Evolutionary conservation across 1,140 invertebrate species (phyloP).

Genomic region (Drosophila busckii): DNA sequence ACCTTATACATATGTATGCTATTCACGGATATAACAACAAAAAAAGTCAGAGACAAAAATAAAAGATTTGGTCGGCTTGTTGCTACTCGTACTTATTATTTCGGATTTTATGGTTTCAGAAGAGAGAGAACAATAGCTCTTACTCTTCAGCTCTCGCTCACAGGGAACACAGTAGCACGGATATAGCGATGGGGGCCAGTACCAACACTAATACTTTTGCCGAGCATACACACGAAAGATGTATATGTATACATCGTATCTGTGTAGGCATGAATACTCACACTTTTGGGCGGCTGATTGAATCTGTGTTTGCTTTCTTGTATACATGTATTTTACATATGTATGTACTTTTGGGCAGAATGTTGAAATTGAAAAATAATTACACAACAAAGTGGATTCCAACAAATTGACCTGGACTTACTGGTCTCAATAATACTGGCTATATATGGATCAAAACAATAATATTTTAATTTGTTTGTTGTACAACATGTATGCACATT

Average conservation of each 20-base stretch:
- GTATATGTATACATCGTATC: not conserved
- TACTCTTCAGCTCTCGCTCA: conserved; percentile 1
- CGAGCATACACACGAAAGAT: conserved; percentile 13
- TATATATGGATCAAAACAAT: too few species aligned
- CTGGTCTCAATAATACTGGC: not conserved
- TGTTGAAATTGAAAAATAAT: conserved; percentile 13
- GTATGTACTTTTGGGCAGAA: not conserved
- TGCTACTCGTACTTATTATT: conserved; percentile 8
- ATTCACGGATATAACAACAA: not conserved
- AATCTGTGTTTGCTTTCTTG: not conserved
- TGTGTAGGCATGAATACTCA: conserved; percentile 1
- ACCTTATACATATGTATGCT: not conserved
- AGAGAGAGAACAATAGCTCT: too few species aligned
- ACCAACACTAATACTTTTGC: conserved; percentile 5
- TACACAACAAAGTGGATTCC: conserved; percentile 26
- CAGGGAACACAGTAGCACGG: too few species aligned
- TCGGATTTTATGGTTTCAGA: conserved; percentile 3
- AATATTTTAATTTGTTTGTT: too few species aligned
- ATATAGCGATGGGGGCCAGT: conserved; percentile 1
- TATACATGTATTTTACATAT: not conserved
- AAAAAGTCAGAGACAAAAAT: conserved; percentile 3
- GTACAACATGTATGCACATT: too few species aligned
- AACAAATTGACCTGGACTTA: not conserved
- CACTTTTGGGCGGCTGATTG: not conserved
- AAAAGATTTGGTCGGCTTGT: conserved; percentile 1